A percentile compares a stretch with the other conserved stretches of the same genome.
phyloP scores from a whole-genome alignment of 2,888 invertebrate species.

The Lasioglossum zephyrum region DNA sequence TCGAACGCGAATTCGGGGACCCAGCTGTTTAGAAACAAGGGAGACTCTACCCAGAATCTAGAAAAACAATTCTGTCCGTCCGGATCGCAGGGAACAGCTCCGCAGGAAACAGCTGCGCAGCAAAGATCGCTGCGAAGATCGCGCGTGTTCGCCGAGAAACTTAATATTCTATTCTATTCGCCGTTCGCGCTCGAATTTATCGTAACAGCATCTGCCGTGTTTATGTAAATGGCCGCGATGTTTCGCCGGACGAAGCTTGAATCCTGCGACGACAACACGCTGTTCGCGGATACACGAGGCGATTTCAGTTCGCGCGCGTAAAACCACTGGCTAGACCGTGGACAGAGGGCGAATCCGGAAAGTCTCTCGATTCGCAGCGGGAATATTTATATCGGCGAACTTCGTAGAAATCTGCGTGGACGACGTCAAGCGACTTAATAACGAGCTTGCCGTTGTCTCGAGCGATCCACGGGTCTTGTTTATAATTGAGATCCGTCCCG shows the following conservation, averaged over 20 bases:
- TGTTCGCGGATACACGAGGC: neutral
- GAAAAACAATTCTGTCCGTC: slow-evolving; percentile 20
- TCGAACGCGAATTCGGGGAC: neutral
- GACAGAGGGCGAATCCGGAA: neutral
- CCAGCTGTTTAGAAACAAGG: neutral
- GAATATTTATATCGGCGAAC: neutral
- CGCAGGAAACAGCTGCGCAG: slow-evolving; percentile 33
- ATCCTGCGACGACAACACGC: slow-evolving; percentile 18
- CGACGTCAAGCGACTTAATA: slow-evolving; percentile 39
- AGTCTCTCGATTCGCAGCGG: neutral
- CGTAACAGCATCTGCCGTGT: slow-evolving; percentile 71
- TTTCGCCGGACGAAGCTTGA: slow-evolving; percentile 54
- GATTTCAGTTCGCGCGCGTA: neutral
- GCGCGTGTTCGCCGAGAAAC: slow-evolving; percentile 49
- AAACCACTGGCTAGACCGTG: neutral
- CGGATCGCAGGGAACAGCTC: slow-evolving; percentile 38
- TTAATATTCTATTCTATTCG: slow-evolving; percentile 67
- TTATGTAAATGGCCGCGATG: slow-evolving; percentile 69
- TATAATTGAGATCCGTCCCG: slow-evolving; percentile 16
- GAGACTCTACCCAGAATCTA: neutral
- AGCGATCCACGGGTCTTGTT: slow-evolving; percentile 15
- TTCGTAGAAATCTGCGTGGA: neutral
- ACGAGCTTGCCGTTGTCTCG: neutral
- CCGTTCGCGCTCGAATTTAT: slow-evolving; percentile 63
- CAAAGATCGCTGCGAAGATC: slow-evolving; percentile 37